phyloP scores from a whole-genome alignment of 1,140 invertebrate genomes.

The Phymorhynchus buccinoides region DNA sequence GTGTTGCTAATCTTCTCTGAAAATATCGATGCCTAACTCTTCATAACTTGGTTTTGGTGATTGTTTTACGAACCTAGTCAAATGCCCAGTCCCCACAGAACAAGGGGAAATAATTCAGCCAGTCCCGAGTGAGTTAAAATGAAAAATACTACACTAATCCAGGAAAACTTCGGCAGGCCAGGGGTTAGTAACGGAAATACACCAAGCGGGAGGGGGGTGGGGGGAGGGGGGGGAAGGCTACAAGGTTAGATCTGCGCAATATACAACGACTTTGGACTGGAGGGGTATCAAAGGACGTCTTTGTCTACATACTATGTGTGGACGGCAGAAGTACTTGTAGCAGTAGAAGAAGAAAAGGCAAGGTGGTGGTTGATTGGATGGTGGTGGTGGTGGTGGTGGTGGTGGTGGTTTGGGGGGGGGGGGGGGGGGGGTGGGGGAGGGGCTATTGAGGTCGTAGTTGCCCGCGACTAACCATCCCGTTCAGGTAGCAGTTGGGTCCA shows the following conservation, averaged over 20 bases:
- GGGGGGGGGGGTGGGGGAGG: too few relatives aligned
- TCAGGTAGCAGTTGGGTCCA: conserved; percentile 33
- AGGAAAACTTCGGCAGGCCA: too few relatives aligned
- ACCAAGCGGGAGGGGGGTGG: background rate
- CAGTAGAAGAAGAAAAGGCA: background rate
- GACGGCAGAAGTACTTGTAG: conserved; percentile 35
- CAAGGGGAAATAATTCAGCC: too few relatives aligned
- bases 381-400: too few relatives aligned
- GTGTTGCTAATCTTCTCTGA: too few relatives aligned
- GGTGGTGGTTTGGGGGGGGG: too few relatives aligned
- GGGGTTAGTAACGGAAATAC: background rate
- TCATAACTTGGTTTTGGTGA: too few relatives aligned
- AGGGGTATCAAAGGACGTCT: conserved; percentile 5
- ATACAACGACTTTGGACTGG: background rate
- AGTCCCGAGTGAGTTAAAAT: too few relatives aligned
- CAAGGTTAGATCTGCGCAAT: background rate
- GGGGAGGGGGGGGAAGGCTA: background rate
- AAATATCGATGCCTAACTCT: too few relatives aligned
- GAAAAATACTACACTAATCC: too few relatives aligned
- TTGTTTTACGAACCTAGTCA: too few relatives aligned
- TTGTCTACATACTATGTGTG: conserved; percentile 37
- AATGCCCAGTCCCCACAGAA: too few relatives aligned
- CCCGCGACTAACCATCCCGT: conserved; percentile 33
- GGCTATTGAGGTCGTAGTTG: conserved; percentile 38
- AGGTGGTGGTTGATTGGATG: background rate